Conservation (phyloP, 2,888 invertebrate genomes). For the Eurois occulta region DNA sequence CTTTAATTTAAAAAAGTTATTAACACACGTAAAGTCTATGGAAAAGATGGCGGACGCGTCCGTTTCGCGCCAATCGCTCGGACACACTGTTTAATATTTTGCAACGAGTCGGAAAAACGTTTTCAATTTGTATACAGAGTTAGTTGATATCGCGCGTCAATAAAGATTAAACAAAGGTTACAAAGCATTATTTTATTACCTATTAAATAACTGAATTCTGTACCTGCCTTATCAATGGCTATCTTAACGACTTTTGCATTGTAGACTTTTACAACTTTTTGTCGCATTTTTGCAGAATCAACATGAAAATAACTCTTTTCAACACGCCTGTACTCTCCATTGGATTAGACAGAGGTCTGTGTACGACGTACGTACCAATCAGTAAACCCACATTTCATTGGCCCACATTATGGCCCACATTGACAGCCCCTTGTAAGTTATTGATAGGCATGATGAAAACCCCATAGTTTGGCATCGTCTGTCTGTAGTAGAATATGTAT, state of each 20-base stretch:
- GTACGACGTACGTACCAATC: too few relatives aligned
- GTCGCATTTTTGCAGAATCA: neutral
- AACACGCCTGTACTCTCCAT: neutral
- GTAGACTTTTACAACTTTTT: slow-evolving; percentile 18
- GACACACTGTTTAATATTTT: slow-evolving; percentile 35
- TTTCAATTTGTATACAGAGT: slow-evolving; percentile 12
- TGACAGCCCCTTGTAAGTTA: too few relatives aligned
- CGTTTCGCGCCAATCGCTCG: slow-evolving; percentile 53
- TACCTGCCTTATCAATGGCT: slow-evolving; percentile 13
- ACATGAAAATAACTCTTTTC: neutral
- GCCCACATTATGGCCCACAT: too few relatives aligned
- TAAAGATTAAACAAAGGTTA: slow-evolving; percentile 31
- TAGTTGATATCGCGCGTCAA: slow-evolving; percentile 30
- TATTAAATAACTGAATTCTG: neutral
- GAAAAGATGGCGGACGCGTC: slow-evolving; percentile 35
- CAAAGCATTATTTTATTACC: slow-evolving; percentile 6
- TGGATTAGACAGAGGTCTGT: too few relatives aligned
- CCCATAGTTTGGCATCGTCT: too few relatives aligned
- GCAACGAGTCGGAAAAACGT: neutral
- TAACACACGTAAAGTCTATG: slow-evolving; percentile 34
- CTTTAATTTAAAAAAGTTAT: slow-evolving; percentile 24
- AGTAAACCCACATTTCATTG: too few relatives aligned
- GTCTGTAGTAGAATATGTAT: too few relatives aligned
- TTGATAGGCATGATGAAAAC: too few relatives aligned
- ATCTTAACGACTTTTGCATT: neutral